phyloP scores from a whole-genome alignment of 2,113 vertebrate species.

The Cryptotis parvus region DNA sequence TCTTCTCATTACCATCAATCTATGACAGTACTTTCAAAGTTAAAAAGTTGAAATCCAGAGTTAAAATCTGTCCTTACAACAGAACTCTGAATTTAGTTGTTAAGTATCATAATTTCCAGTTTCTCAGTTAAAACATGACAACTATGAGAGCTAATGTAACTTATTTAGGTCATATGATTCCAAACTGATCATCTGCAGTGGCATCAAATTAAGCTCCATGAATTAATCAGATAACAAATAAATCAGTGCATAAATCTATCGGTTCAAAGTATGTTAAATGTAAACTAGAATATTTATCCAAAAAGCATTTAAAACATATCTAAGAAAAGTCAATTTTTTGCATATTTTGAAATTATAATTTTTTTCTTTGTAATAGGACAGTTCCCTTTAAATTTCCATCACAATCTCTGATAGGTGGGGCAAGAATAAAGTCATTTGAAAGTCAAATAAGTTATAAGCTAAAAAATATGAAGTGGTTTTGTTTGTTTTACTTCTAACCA shows the following conservation, averaged over 20 bases:
- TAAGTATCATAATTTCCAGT: background rate
- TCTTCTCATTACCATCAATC: background rate
- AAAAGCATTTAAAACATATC: background rate
- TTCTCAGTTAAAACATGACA: slow-evolving; percentile 21
- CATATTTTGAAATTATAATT: slow-evolving; percentile 26
- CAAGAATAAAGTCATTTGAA: slow-evolving; percentile 47
- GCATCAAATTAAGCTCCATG: background rate
- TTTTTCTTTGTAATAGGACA: background rate
- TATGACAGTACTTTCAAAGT: background rate
- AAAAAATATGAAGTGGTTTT: slow-evolving; percentile 10
- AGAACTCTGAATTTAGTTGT: background rate
- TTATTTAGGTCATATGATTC: background rate
- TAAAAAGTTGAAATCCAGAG: slow-evolving; percentile 3
- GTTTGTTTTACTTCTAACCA: slow-evolving; percentile 30
- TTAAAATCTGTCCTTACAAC: background rate
- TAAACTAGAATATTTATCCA: slow-evolving; percentile 19
- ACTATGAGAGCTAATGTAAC: background rate
- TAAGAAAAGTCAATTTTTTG: background rate
- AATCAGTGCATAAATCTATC: background rate
- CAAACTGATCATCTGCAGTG: background rate
- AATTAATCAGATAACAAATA: slow-evolving; percentile 9
- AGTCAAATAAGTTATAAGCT: slow-evolving; percentile 63
- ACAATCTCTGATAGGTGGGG: slow-evolving; percentile 46
- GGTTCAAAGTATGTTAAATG: background rate
- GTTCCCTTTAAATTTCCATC: slow-evolving; percentile 7